Base-by-base conservation (phyloP, 2,888 invertebrate genomes). In the Unio delphinus region DNA sequence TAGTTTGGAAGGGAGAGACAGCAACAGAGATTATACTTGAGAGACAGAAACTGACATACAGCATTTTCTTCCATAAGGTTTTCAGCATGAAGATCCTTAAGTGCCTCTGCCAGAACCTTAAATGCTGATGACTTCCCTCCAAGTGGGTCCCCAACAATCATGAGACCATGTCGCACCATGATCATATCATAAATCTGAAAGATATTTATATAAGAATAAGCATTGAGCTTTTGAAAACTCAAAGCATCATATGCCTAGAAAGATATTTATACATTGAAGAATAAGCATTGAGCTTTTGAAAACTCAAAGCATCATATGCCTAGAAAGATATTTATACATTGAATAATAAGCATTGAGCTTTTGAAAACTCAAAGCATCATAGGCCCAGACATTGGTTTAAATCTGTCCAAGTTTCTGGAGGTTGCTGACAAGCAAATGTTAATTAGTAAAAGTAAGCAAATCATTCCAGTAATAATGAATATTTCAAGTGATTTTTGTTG, bases 131-230 rank as follows among this genome's bases (percentile, higher is more conserved):
- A 87, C 75, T 90, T 90, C 11, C 90, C 90, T n/a, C 85, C 89
- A 1, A 89, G 80, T 4, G 89, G 86, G 67, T 88, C 89, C 7
- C 90, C 90, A 17, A 90, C 89, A 60, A 90, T 87, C 89, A 90
- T 90, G 67, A 90, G 82, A 34, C 90, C 90, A 74, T 90, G 90
- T 23, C 89, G 82, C 20, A 89, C 89, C 65, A 88, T 75, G 63
- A 90, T 87, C 89, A 90, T 90, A 76, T 90, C 89, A 76, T 90
- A 90, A 61, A 89, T 87, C 88, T 89, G 75, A 34, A 72, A 72
- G 8, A 62, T 15, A 57, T 30, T 23, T 23, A 23, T 23, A 23
- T 23, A 23, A 23, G 23, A 23, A 23, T 23, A 23, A 23, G 23
- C 23, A 23, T 23, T 23, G 23, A 23, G 23, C 23, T 23, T 23